Percentiles rank a stretch among this genome's conserved stretches.
Evolutionary conservation across 2,797 vertebrate genomes (phyloP).

Genomic region (Lepidocolaptes lacrymiger): DNA sequence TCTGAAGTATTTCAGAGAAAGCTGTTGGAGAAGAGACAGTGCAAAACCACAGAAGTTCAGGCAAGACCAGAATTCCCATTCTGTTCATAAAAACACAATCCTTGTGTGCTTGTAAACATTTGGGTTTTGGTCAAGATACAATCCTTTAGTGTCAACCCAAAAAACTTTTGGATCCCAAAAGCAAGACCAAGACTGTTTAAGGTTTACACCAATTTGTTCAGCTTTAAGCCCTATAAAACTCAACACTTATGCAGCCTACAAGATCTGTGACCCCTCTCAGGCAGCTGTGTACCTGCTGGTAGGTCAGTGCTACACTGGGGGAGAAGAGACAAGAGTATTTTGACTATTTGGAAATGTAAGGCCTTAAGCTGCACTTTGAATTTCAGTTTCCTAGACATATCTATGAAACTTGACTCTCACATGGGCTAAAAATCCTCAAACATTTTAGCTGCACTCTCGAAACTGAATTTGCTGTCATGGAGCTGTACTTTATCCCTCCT

Average conservation of each 20-base stretch:
- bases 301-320: accelerated
- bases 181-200: not conserved
- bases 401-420: not conserved
- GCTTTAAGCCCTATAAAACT: not conserved
- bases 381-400: not conserved
- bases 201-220: not conserved
- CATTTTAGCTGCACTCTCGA: not conserved
- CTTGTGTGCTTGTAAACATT: not conserved
- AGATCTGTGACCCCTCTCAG: not conserved
- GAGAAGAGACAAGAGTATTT: not conserved
- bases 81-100: not conserved
- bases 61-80: not conserved
- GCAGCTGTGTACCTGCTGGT: not conserved
- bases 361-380: not conserved
- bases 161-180: not conserved
- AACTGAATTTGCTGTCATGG: not conserved
- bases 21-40: not conserved
- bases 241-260: not conserved
- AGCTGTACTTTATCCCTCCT: not conserved
- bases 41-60: not conserved
- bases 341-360: not conserved
- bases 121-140: not conserved
- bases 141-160: not conserved
- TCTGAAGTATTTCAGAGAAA: not conserved
- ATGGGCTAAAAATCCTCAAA: not conserved